Evolutionary conservation across 2,888 invertebrate genomes (phyloP), one percentile per base, ranked within the genome.

Genomic region (Invenusta paracnida): DNA sequence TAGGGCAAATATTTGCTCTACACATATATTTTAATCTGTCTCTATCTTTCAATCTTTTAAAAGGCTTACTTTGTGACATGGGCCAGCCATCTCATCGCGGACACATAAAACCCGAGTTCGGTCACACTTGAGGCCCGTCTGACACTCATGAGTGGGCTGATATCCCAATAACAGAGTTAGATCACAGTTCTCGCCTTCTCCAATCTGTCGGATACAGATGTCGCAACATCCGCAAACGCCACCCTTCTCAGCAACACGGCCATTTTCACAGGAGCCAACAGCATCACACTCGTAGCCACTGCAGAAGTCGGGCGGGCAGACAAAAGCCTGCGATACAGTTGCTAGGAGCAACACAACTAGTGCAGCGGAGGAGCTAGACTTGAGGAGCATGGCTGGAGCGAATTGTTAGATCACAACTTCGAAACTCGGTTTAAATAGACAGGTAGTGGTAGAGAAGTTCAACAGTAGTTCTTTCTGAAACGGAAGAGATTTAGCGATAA

Each of bases 31-130:
- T n/a, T n/a, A n/a, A n/a, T n/a, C n/a, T n/a, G n/a, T n/a, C n/a
- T n/a, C n/a, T n/a, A n/a, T n/a, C n/a, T n/a, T n/a, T n/a, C n/a
- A n/a, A n/a, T n/a, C n/a, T n/a, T n/a, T n/a, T n/a, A n/a, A n/a
- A n/a, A n/a, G n/a, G n/a, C n/a, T n/a, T n/a, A 30, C 48, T 88
- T 87, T 13, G 13, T 73, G 48, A 88, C 88, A 87, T 89, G 89
- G 13, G 67, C 84, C 30, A 88, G 89, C 11, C 85, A 85, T 2
- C 81, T 85, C 0, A 87, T 87, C 11, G 89, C 89, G 0, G 88
- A 31, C 17, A 88, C 82, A 30, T 73, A 29, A 0, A 17, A 5
- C n/a, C 29, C 81, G 5, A 82, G n/a, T 25, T 48, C 28, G 11
- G 67, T 29, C 84, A 84, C 30, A 29, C 5, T 23, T 23, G 29